A percentile compares a stretch with the other conserved stretches of the same genome.
These are phyloP conservation scores for Eupelmus urozonus DNA, from an alignment of 2,888 invertebrate genomes.

Conservation along the genomic window DNA sequence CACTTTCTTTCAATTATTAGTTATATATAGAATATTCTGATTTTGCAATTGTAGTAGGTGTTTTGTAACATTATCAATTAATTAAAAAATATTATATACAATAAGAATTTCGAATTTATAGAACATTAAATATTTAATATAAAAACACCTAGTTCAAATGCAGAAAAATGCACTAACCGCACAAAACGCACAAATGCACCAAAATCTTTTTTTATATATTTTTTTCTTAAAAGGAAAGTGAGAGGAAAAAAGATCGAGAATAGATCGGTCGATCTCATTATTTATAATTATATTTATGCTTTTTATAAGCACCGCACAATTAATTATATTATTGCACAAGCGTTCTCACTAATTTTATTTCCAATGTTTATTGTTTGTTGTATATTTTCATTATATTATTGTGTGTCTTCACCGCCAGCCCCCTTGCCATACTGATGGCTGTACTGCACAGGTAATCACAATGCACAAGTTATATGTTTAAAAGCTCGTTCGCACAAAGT, in stretches of 20 bases:
- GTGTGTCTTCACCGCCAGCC: slow-evolving; percentile 90
- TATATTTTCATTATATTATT: slow-evolving; percentile 80
- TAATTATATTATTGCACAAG: slow-evolving; percentile 59
- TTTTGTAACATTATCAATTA: neutral
- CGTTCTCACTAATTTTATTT: slow-evolving; percentile 70
- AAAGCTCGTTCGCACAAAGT: slow-evolving; percentile 50
- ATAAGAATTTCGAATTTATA: neutral
- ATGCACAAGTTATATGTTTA: slow-evolving; percentile 77
- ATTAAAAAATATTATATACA: too few species aligned
- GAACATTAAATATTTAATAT: neutral
- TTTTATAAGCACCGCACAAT: slow-evolving; percentile 61
- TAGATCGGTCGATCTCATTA: slow-evolving; percentile 43
- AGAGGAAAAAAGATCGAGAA: slow-evolving; percentile 19
- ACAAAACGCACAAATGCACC: neutral
- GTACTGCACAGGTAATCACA: slow-evolving; percentile 93
- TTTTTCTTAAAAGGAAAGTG: slow-evolving; percentile 20
- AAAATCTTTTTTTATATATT: neutral
- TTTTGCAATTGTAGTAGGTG: neutral
- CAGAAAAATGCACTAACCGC: too few species aligned
- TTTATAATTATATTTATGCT: slow-evolving; percentile 39
- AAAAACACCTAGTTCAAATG: slow-evolving; percentile 1
- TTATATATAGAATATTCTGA: too few species aligned
- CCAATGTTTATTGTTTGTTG: slow-evolving; percentile 74
- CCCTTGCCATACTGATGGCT: slow-evolving; percentile 97
- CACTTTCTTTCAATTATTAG: too few species aligned